Evolutionary conservation across 1,140 invertebrate species (phyloP).

Genomic region (Drosophila quadrilineata): DNA sequence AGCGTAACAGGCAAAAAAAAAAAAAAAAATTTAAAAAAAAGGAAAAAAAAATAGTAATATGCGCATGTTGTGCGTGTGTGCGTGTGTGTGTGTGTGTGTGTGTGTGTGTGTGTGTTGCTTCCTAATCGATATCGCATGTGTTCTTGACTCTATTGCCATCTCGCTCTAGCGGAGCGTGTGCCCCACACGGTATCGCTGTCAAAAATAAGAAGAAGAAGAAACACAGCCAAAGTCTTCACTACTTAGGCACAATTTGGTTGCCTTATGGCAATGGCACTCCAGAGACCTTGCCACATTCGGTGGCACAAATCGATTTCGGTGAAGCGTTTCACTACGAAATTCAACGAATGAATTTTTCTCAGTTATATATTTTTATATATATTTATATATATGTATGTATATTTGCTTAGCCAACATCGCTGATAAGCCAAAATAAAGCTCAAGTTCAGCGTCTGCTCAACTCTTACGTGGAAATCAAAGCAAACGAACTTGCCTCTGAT

Average conservation of each 20-base stretch:
- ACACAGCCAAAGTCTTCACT: conserved; percentile 42
- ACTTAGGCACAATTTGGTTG: conserved; percentile 79
- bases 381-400: no score
- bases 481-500: conserved; percentile 71
- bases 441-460: conserved; percentile 10
- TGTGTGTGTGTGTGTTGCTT: conserved; percentile 38
- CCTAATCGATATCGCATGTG: conserved; percentile 62
- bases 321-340: conserved; percentile 55
- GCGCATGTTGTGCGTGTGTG: conserved; percentile 28
- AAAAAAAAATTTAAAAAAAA: conserved; percentile 52
- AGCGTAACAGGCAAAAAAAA: conserved; percentile 64
- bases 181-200: conserved; percentile 10
- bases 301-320: conserved; percentile 61
- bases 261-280: conserved; percentile 77
- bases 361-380: no score
- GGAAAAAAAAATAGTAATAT: conserved; percentile 24
- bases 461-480: conserved; percentile 75
- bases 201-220: no score
- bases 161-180: conserved; percentile 16
- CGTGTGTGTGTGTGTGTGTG: conserved; percentile 22
- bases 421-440: conserved; percentile 47
- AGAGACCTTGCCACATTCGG: conserved; percentile 45
- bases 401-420: conserved; percentile 60
- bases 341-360: conserved; percentile 74
- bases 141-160: not conserved